These are phyloP conservation scores for Phanerotoma sp. DNA, from an alignment of 2,888 invertebrate species.

Conservation along the genomic window DNA sequence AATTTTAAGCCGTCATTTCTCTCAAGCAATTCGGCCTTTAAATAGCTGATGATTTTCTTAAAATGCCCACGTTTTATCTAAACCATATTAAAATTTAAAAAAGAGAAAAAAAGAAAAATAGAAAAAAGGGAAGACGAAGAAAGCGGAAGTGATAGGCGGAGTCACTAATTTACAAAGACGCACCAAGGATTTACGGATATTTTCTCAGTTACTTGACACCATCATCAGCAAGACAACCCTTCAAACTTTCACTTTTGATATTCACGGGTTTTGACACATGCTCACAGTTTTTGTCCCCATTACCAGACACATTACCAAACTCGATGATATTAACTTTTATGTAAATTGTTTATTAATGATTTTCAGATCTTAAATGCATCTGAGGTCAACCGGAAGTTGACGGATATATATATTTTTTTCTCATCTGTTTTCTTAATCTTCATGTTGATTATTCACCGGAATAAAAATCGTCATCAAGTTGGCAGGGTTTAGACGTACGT, in stretches of 20 bases:
- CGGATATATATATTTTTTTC: not conserved
- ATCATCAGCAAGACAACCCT: constrained; percentile 28
- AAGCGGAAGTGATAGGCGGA: not conserved
- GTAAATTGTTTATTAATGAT: not conserved
- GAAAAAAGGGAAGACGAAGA: constrained; percentile 1
- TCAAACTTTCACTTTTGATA: constrained; percentile 16
- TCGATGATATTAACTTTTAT: too few species aligned
- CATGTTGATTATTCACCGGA: too few species aligned
- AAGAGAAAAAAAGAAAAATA: not conserved
- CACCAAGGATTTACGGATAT: constrained; percentile 47
- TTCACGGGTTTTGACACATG: constrained; percentile 30
- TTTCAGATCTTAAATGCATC: constrained; percentile 7
- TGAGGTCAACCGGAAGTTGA: constrained; percentile 8
- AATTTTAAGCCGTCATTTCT: constrained; percentile 28
- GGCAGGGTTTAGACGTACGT: constrained; percentile 12
- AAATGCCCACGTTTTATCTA: too few species aligned
- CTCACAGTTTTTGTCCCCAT: too few species aligned
- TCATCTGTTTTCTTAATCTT: not conserved
- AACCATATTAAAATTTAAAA: too few species aligned
- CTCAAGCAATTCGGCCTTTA: constrained; percentile 19
- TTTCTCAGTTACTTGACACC: constrained; percentile 31
- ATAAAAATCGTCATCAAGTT: not conserved
- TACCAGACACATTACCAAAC: too few species aligned
- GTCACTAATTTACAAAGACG: constrained; percentile 40
- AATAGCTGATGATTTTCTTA: constrained; percentile 14